Conservation (phyloP, 2,113 vertebrate species). For the Dicentrarchus labrax region DNA sequence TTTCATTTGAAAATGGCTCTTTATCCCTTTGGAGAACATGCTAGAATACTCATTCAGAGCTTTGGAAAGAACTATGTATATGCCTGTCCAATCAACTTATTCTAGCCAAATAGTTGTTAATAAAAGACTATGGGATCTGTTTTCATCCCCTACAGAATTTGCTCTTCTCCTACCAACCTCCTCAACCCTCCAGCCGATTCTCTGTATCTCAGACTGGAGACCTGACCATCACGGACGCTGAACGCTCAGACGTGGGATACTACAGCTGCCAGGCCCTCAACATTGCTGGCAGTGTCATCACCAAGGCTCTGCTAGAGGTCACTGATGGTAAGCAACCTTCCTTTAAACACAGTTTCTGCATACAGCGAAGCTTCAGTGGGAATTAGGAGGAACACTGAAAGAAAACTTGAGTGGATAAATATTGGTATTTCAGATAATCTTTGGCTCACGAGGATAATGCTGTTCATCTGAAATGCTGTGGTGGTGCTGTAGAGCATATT, state of each 20-base stretch:
- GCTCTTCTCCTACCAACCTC: conserved; percentile 97
- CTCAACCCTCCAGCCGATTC: conserved; percentile 94
- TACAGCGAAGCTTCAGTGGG: conserved; percentile 13
- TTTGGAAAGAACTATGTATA: not conserved
- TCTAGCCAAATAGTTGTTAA: not conserved
- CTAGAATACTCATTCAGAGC: not conserved
- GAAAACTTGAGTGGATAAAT: conserved; percentile 47
- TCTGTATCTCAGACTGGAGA: conserved; percentile 98
- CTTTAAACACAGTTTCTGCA: conserved; percentile 24
- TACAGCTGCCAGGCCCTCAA: conserved; percentile 99
- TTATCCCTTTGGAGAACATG: not conserved
- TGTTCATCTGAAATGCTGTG: conserved; percentile 62
- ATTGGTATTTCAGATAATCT: conserved; percentile 64
- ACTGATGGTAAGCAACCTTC: conserved; percentile 91
- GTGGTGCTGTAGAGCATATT: conserved; percentile 64
- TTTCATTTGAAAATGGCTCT: conserved; percentile 21
- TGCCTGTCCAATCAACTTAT: not conserved
- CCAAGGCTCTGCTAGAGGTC: conserved; percentile 97
- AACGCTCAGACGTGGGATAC: conserved; percentile 94
- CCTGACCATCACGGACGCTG: conserved; percentile 95
- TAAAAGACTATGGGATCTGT: conserved; percentile 2
- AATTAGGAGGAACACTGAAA: conserved; percentile 39
- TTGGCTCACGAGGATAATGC: conserved; percentile 52
- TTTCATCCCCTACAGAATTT: conserved; percentile 87
- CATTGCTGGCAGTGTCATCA: conserved; percentile 98